Percentiles rank a stretch among this genome's conserved stretches.
Evolutionary conservation across 2,113 vertebrate genomes (phyloP).

Genomic region (Actenoides lindsayi): DNA sequence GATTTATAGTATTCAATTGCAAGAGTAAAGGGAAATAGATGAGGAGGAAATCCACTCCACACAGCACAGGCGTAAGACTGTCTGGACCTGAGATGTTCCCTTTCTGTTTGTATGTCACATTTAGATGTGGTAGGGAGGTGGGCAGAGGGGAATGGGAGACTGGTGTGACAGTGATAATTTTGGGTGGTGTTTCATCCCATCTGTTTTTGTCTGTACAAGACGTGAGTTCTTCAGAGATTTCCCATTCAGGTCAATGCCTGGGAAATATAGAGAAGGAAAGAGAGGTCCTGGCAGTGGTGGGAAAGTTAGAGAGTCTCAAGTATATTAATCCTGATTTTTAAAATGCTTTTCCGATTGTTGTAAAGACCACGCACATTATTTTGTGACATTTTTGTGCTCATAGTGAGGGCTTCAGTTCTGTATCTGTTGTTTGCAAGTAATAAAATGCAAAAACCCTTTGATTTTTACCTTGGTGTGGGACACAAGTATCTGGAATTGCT

Average conservation of each 20-base stretch:
- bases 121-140: not conserved
- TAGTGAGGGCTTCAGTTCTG: not conserved
- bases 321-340: not conserved
- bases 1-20: not conserved
- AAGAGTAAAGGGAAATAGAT: not conserved
- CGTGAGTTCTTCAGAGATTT: not conserved
- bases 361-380: not conserved
- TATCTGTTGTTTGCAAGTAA: not conserved
- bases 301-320: not conserved
- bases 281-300: not conserved
- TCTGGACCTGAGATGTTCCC: not conserved
- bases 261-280: not conserved
- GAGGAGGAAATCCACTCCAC: not conserved
- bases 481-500: not conserved
- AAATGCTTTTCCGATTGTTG: not conserved
- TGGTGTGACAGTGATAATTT: not conserved
- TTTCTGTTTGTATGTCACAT: accelerated
- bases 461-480: not conserved
- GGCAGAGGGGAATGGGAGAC: not conserved
- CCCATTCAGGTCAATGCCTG: accelerated
- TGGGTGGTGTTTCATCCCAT: accelerated
- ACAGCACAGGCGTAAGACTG: not conserved
- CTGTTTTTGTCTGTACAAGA: not conserved
- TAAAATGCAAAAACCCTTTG: not conserved
- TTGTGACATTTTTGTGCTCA: not conserved